Conservation (phyloP, 2,113 vertebrate species). For the Mystacornis crossleyi region DNA sequence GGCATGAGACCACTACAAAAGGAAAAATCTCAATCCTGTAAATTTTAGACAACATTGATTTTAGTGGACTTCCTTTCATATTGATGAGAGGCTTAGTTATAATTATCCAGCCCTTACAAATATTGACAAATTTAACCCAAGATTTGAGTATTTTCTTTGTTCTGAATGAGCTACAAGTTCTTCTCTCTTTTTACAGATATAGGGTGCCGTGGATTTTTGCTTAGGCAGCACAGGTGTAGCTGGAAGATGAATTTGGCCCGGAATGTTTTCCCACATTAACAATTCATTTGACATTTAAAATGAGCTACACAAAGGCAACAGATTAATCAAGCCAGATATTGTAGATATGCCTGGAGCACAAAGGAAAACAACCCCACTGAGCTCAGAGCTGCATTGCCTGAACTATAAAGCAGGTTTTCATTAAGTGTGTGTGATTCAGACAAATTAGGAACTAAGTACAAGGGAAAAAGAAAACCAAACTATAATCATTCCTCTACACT, state of each 20-base stretch:
- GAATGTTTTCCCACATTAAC: constrained; percentile 45
- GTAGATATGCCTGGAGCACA: constrained; percentile 28
- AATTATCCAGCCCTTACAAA: not conserved
- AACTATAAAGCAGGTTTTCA: constrained; percentile 42
- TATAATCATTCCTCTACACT: not conserved
- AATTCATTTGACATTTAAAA: constrained; percentile 56
- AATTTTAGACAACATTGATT: not conserved
- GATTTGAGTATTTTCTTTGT: not conserved
- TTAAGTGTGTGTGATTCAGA: constrained; percentile 37
- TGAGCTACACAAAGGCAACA: constrained; percentile 46
- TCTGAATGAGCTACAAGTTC: not conserved
- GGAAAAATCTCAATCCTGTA: not conserved
- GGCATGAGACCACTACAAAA: not conserved
- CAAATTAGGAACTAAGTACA: constrained; percentile 12
- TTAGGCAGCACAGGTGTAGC: constrained; percentile 46
- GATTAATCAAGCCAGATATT: constrained; percentile 60
- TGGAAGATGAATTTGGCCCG: constrained; percentile 24
- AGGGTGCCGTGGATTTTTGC: not conserved
- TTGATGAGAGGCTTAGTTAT: not conserved
- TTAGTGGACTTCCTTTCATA: not conserved
- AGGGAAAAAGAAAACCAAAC: not conserved
- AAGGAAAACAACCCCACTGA: constrained; percentile 4
- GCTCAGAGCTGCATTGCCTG: not conserved
- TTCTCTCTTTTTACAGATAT: not conserved
- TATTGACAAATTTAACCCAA: not conserved